Base-by-base conservation (phyloP, 2,113 vertebrate species). In the Andinoacara biseriatus region DNA sequence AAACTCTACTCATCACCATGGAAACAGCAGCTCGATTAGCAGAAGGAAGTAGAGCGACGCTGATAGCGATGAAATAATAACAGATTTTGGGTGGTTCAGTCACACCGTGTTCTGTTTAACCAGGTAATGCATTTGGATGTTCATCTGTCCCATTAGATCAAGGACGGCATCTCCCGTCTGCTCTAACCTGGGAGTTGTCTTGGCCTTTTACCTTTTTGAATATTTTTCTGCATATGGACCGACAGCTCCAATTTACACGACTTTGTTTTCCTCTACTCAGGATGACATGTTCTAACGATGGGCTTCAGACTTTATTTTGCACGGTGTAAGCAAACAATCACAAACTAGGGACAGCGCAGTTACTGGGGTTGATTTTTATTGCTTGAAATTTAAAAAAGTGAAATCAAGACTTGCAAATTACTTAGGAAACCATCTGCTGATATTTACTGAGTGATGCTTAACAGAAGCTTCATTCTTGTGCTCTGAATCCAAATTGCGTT, bases 21-120 rank as follows among this genome's bases (percentile, higher is more conserved):
- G 89, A 87, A 92, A 92, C 91, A 90, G 87, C 76, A 81, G 81
- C 80, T 86, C 9, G 38, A 86, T 90, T 60, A 87, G 67, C 72
- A 38, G 61, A 4, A 58, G 78, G 52, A 86, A 84, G 46, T 75
- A 54, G 77, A 82, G 82, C 72, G 6, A 26, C 61, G 62, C 69
- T 67, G 78, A 81, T 49, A 10, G 77, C 24, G 49, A 82, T 72
- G 22, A 59, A 81, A 67, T 24, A 60, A 76, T 58, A 46, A 43
- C 4, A 46, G 14, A 46, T 46, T 72, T 60, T 13, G 56, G 60
- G 29, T 74, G 8, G 20, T 59, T 82, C 59, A 52, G 14, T 69
- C 13, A 26, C 20, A 18, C 15, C 5, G 24, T n/a, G 43, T 15
- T 46, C 43, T 15, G 43, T 4, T 46, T 14, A 46, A 15, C 43